Conservation (phyloP, 2,797 vertebrate genomes). For the Chloroceryle amazona region DNA sequence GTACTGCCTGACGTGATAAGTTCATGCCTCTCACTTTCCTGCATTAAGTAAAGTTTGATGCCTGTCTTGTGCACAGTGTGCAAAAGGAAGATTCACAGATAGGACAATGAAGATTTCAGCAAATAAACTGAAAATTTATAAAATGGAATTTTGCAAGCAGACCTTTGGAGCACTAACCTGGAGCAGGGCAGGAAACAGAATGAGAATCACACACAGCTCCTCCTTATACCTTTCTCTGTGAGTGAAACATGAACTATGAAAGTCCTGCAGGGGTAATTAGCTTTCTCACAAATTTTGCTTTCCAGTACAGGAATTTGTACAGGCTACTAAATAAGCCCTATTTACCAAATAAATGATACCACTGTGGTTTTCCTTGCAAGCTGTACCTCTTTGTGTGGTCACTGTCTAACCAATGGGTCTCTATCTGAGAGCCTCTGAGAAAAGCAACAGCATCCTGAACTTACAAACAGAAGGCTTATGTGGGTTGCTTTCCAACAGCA, state of each 20-base stretch:
- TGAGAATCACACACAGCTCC: fast-evolving
- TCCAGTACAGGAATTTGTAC: not conserved
- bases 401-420: not conserved
- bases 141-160: not conserved
- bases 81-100: not conserved
- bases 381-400: not conserved
- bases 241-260: not conserved
- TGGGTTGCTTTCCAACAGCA: not conserved
- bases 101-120: not conserved
- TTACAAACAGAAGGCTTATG: not conserved
- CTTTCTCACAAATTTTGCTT: not conserved
- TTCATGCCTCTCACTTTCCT: not conserved
- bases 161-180: not conserved
- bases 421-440: not conserved
- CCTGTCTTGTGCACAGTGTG: not conserved
- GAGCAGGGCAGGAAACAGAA: not conserved
- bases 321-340: not conserved
- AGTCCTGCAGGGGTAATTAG: not conserved
- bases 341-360: fast-evolving
- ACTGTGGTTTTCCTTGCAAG: not conserved
- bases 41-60: not conserved
- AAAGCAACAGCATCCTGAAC: not conserved
- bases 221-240: not conserved
- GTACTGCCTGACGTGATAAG: not conserved
- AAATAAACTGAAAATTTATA: not conserved